Evolutionary conservation across 2,797 vertebrate species (phyloP).

Genomic region (Enteromius viviparus): DNA sequence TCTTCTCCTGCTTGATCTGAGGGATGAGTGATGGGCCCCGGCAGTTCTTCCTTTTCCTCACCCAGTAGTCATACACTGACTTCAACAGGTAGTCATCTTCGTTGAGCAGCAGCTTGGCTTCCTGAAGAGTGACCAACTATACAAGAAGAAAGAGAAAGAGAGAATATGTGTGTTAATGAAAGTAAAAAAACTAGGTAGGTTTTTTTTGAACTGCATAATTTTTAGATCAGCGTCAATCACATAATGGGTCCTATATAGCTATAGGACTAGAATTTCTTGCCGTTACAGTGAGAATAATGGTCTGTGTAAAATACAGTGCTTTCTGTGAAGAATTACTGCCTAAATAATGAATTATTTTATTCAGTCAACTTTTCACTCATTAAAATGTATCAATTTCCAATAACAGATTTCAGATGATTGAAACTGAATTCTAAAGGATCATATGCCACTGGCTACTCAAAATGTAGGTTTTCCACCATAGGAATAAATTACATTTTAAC

Average conservation of each 20-base stretch:
- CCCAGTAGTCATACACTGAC: constrained; percentile 95
- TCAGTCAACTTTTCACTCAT: neutral
- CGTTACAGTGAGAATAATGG: neutral
- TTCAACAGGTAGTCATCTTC: constrained; percentile 95
- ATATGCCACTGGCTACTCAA: neutral
- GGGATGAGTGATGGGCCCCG: constrained; percentile 86
- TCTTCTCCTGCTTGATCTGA: constrained; percentile 88
- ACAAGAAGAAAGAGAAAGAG: neutral
- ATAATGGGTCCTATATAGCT: neutral
- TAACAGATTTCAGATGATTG: neutral
- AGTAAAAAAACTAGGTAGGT: neutral
- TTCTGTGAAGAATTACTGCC: neutral
- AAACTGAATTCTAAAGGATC: neutral
- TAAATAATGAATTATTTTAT: neutral
- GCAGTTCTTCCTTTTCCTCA: constrained; percentile 91
- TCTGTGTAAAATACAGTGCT: neutral
- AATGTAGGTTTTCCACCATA: no score
- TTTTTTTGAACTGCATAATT: neutral
- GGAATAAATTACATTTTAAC: no score
- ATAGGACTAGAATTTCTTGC: neutral
- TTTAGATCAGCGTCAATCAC: neutral
- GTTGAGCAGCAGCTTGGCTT: constrained; percentile 90
- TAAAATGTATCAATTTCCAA: neutral
- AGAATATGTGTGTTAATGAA: neutral
- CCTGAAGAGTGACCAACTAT: constrained; percentile 88